These are phyloP conservation scores for Drosophila obscura DNA, from an alignment of 1,140 invertebrate species.

Conservation along the genomic window DNA sequence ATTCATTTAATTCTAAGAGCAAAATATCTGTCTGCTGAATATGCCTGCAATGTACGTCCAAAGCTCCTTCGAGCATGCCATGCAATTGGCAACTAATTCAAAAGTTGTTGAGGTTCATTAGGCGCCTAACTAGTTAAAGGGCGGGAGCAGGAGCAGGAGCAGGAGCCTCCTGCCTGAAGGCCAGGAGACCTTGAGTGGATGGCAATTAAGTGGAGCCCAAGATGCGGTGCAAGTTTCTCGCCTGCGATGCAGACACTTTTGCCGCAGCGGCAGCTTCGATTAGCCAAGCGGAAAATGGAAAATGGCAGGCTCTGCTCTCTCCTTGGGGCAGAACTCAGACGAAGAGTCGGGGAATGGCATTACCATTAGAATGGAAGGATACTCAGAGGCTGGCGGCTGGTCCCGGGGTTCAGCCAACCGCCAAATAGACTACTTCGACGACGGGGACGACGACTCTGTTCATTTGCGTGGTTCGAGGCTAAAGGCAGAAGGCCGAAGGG, in stretches of 20 bases:
- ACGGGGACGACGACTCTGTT: conserved; percentile 29
- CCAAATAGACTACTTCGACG: conserved; percentile 75
- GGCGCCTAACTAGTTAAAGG: background rate
- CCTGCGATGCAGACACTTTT: conserved; percentile 13
- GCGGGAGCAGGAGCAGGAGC: too few relatives aligned
- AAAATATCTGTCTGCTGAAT: too few relatives aligned
- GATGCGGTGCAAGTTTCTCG: conserved; percentile 32
- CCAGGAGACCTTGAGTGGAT: background rate
- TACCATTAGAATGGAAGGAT: background rate
- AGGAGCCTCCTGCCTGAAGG: too few relatives aligned
- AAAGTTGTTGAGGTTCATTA: conserved; percentile 12
- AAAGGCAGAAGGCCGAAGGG: too few relatives aligned
- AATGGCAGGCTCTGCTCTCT: conserved; percentile 41
- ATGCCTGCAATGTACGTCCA: too few relatives aligned
- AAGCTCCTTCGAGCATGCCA: too few relatives aligned
- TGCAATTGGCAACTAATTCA: conserved; percentile 1
- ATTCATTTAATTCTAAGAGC: too few relatives aligned
- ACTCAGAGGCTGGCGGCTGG: background rate
- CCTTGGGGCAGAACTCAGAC: conserved; percentile 19
- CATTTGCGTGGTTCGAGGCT: conserved; percentile 15
- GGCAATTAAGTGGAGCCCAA: conserved; percentile 42
- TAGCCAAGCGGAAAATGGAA: conserved; percentile 73
- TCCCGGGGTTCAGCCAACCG: conserved; percentile 56
- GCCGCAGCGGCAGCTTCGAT: conserved; percentile 43
- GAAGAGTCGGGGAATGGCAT: background rate